phyloP scores from a whole-genome alignment of 2,888 invertebrate genomes.

The Trichogramma dendrolimi region DNA sequence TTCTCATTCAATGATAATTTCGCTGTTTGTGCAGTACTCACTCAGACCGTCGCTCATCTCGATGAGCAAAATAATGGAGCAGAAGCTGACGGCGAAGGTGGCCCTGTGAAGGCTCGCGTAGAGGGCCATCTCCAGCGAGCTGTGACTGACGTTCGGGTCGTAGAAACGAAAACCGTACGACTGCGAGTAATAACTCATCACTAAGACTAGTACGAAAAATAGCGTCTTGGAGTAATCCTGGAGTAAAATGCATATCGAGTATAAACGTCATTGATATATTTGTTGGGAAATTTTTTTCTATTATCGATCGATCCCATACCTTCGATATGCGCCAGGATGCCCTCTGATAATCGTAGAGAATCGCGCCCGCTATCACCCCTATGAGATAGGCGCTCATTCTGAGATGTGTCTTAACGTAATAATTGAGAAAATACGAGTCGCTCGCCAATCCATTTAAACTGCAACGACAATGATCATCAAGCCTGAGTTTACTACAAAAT shows the following conservation, averaged over 20 bases:
- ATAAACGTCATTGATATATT: background rate
- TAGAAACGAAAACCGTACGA: slow-evolving; percentile 33
- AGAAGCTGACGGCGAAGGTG: slow-evolving; percentile 35
- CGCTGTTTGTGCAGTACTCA: slow-evolving; percentile 22
- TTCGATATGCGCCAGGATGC: slow-evolving; percentile 36
- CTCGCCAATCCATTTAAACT: slow-evolving; percentile 26
- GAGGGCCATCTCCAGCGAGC: slow-evolving; percentile 34
- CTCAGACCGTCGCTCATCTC: slow-evolving; percentile 41
- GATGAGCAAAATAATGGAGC: slow-evolving; percentile 34
- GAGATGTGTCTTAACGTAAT: slow-evolving; percentile 38
- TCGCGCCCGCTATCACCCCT: slow-evolving; percentile 37
- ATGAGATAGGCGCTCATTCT: slow-evolving; percentile 37
- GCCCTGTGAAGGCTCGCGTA: slow-evolving; percentile 38
- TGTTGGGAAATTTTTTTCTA: no score
- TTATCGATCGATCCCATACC: slow-evolving; percentile 23
- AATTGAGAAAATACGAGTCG: slow-evolving; percentile 33
- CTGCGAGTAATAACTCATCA: slow-evolving; percentile 14
- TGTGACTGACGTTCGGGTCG: slow-evolving; percentile 35
- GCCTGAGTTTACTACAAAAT: background rate
- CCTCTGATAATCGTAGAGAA: slow-evolving; percentile 35
- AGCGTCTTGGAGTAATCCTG: slow-evolving; percentile 21
- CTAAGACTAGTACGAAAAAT: slow-evolving; percentile 17
- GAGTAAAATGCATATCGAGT: background rate
- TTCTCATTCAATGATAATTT: no score
- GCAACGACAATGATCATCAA: background rate